phyloP scores from a whole-genome alignment of 2,888 invertebrate genomes.

The Erpobdella octoculata region DNA sequence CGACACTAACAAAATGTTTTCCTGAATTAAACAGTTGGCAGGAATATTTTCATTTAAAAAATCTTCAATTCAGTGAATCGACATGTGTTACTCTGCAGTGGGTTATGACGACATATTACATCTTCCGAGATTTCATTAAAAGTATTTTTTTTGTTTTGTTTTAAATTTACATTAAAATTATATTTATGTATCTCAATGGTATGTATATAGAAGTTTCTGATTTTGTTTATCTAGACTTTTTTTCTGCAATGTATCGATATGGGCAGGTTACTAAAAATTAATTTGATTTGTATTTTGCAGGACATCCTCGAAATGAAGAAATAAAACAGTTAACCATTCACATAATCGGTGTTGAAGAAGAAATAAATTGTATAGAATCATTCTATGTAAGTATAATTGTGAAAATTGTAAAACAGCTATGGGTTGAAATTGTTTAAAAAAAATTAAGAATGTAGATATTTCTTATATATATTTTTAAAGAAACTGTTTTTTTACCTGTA shows the following conservation, averaged over 20 bases:
- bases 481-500: too few species aligned
- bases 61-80: neutral
- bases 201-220: too few species aligned
- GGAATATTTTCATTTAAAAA: neutral
- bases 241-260: too few species aligned
- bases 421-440: neutral
- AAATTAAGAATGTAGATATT: too few species aligned
- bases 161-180: too few species aligned
- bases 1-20: too few species aligned
- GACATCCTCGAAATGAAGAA: neutral
- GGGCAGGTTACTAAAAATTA: too few species aligned
- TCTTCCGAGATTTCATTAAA: neutral
- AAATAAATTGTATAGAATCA: neutral
- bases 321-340: neutral
- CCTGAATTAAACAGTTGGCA: too few species aligned
- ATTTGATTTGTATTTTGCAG: neutral
- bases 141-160: too few species aligned
- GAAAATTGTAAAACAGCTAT: neutral
- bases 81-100: neutral
- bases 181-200: too few species aligned
- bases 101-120: conserved; percentile 4
- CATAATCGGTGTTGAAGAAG: neutral
- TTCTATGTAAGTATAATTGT: neutral
- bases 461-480: too few species aligned
- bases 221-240: neutral